A percentile compares a stretch with the other conserved stretches of the same genome.
Conservation (phyloP, 2,113 vertebrate genomes). For the Daphoenositta chrysoptera region DNA sequence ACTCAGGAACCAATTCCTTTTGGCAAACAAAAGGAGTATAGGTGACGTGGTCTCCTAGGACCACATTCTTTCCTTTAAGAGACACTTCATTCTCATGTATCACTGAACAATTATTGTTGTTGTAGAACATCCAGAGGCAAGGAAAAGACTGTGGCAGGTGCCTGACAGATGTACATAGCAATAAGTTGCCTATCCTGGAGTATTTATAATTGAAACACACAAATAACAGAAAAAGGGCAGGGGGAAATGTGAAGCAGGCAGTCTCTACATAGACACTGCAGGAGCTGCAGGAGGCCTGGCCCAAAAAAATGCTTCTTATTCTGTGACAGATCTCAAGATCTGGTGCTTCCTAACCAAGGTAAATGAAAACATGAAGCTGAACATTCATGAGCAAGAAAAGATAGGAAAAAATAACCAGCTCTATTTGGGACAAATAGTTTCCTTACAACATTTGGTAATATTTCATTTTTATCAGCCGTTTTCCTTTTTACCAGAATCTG, state of each 20-base stretch:
- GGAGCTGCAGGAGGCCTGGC: not conserved
- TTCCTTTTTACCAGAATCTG: not conserved
- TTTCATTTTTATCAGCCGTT: not conserved
- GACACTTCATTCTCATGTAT: not conserved
- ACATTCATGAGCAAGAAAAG: not conserved
- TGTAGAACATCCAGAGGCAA: not conserved
- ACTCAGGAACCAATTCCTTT: not conserved
- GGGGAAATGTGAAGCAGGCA: not conserved
- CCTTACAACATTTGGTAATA: not conserved
- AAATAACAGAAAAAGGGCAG: not conserved
- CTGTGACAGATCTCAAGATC: not conserved
- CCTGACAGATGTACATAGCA: not conserved
- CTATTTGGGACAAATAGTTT: not conserved
- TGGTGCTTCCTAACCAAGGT: not conserved
- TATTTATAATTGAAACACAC: not conserved
- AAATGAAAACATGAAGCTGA: not conserved
- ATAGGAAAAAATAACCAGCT: not conserved
- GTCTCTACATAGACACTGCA: not conserved
- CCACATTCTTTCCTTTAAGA: not conserved
- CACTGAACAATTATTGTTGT: not conserved
- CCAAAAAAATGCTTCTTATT: not conserved
- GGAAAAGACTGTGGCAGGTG: not conserved
- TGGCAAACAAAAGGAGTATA: not conserved
- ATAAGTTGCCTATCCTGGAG: too few species aligned
- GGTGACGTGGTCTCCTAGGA: not conserved